A percentile compares a stretch with the other conserved stretches of the same genome.
Evolutionary conservation across 2,888 invertebrate species (phyloP).

Genomic region (Schrankia costaestrigalis): DNA sequence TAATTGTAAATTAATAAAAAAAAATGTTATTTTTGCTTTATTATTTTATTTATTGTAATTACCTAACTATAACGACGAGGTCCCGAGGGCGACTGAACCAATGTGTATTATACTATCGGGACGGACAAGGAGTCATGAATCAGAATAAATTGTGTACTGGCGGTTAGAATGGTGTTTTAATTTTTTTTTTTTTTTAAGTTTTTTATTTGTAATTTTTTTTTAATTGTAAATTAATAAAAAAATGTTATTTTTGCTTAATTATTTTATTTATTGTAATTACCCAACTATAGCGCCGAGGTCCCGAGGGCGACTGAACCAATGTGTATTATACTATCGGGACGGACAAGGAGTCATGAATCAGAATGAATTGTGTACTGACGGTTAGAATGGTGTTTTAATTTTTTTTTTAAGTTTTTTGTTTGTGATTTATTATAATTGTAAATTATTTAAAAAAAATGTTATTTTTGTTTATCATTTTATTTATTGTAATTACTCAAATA

Average conservation of each 20-base stretch:
- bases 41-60: too few relatives aligned
- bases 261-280: too few relatives aligned
- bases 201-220: too few relatives aligned
- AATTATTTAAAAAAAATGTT: too few relatives aligned
- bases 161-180: slow-evolving; percentile 11
- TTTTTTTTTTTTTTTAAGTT: not conserved
- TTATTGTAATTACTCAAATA: too few relatives aligned
- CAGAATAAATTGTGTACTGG: slow-evolving; percentile 28
- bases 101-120: slow-evolving; percentile 28
- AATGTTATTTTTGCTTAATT: too few relatives aligned
- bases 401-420: not conserved
- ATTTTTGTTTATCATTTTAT: too few relatives aligned
- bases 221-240: too few relatives aligned
- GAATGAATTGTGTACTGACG: slow-evolving; percentile 28
- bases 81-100: slow-evolving; percentile 61
- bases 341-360: slow-evolving; percentile 10
- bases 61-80: too few relatives aligned
- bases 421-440: too few relatives aligned
- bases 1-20: too few relatives aligned
- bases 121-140: slow-evolving; percentile 10
- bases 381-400: slow-evolving; percentile 10
- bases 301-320: slow-evolving; percentile 56
- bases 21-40: too few relatives aligned
- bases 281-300: slow-evolving; percentile 51
- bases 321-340: slow-evolving; percentile 29